These are phyloP conservation scores for Tachina grossa DNA, from an alignment of 2,888 invertebrate species.

Conservation along the genomic window DNA sequence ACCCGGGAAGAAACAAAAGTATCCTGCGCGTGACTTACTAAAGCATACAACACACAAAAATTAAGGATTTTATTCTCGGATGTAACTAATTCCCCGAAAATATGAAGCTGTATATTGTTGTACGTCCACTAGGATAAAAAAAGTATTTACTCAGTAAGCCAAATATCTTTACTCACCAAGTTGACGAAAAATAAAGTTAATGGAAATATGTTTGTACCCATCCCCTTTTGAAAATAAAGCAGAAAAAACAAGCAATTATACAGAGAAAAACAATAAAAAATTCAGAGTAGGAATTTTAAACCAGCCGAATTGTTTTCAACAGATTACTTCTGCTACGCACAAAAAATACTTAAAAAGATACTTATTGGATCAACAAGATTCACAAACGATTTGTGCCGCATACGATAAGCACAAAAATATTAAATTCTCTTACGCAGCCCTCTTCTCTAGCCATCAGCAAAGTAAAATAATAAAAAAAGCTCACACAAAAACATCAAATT, in stretches of 20 bases:
- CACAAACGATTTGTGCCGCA: constrained; percentile 63
- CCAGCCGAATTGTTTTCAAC: constrained; percentile 31
- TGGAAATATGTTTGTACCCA: constrained; percentile 11
- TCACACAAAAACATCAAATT: constrained; percentile 49
- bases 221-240: constrained; percentile 1
- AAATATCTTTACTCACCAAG: constrained; percentile 49
- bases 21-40: too few relatives aligned
- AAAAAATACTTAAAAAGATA: constrained; percentile 64
- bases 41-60: too few relatives aligned
- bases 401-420: constrained; percentile 37
- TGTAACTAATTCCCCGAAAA: not conserved
- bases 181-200: constrained; percentile 15
- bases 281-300: constrained; percentile 21
- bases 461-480: constrained; percentile 23
- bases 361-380: constrained; percentile 67
- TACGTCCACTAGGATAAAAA: not conserved
- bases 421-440: constrained; percentile 31
- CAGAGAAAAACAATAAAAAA: constrained; percentile 14
- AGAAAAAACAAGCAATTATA: not conserved
- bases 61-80: not conserved
- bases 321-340: constrained; percentile 55
- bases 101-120: not conserved
- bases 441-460: not conserved
- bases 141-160: not conserved
- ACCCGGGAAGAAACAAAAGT: too few relatives aligned